A percentile compares a stretch with the other conserved stretches of the same genome.
These are phyloP conservation scores for Mactra quadrangularis DNA, from an alignment of 1,140 invertebrate species.

Conservation along the genomic window DNA sequence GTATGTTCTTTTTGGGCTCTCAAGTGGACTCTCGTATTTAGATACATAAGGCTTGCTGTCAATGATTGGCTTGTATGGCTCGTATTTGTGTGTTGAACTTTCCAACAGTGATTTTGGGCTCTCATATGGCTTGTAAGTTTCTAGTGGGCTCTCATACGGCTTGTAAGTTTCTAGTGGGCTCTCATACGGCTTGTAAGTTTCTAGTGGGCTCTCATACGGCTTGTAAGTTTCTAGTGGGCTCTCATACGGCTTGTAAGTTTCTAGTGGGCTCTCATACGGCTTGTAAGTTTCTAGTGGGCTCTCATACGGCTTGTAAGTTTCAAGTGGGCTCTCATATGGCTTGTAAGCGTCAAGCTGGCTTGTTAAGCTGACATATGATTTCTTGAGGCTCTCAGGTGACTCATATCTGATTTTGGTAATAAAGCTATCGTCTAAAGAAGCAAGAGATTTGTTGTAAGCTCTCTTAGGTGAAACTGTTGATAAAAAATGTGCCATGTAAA, in stretches of 20 bases:
- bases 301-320: not conserved
- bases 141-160: constrained; percentile 12
- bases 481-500: constrained; percentile 7
- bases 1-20: constrained; percentile 7
- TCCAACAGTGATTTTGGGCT: constrained; percentile 31
- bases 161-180: not conserved
- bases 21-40: not conserved
- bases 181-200: not conserved
- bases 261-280: constrained; percentile 41
- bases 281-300: constrained; percentile 20
- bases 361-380: no score
- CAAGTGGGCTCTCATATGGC: not conserved
- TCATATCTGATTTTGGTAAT: not conserved
- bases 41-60: not conserved
- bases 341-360: no score
- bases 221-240: no score
- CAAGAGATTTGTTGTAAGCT: constrained; percentile 1
- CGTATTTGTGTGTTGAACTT: not conserved
- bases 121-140: not conserved
- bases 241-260: constrained; percentile 26
- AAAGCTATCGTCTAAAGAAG: constrained; percentile 8
- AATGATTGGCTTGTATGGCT: not conserved
- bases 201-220: not conserved
- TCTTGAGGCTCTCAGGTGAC: no score
- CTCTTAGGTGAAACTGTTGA: constrained; percentile 13